These are phyloP conservation scores for Caenorhabditis doughertyi DNA, from an alignment of 2,888 invertebrate genomes.

Conservation along the genomic window DNA sequence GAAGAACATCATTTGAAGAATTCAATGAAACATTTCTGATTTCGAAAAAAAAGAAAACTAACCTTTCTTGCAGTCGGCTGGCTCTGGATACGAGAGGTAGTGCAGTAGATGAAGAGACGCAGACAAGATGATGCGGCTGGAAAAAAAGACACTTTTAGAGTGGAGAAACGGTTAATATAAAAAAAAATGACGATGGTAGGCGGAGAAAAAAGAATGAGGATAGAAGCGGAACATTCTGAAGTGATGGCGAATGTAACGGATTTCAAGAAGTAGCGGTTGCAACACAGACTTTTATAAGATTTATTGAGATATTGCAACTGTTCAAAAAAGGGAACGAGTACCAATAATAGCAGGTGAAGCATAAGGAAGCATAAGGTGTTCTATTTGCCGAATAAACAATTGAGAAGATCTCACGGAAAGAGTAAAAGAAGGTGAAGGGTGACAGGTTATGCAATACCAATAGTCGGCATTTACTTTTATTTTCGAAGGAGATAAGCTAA, in stretches of 20 bases:
- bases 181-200: background rate
- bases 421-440: background rate
- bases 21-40: background rate
- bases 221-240: too few relatives aligned
- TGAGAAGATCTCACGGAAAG: background rate
- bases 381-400: conserved; percentile 32
- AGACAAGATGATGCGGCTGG: background rate
- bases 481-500: background rate
- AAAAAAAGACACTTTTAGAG: background rate
- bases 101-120: background rate
- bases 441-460: conserved; percentile 14
- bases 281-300: too few relatives aligned
- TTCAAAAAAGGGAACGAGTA: background rate
- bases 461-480: conserved; percentile 1
- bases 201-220: background rate
- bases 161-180: background rate
- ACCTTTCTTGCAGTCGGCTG: background rate
- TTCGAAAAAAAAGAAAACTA: background rate
- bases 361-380: conserved; percentile 13
- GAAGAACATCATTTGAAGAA: too few relatives aligned
- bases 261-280: too few relatives aligned
- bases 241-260: too few relatives aligned
- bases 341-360: background rate
- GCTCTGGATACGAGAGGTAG: background rate
- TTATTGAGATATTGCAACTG: too few relatives aligned